Percentiles rank a stretch among this genome's conserved stretches.
These are phyloP conservation scores for Onychomys arenicola DNA, from an alignment of 2,797 vertebrate genomes.

Conservation along the genomic window DNA sequence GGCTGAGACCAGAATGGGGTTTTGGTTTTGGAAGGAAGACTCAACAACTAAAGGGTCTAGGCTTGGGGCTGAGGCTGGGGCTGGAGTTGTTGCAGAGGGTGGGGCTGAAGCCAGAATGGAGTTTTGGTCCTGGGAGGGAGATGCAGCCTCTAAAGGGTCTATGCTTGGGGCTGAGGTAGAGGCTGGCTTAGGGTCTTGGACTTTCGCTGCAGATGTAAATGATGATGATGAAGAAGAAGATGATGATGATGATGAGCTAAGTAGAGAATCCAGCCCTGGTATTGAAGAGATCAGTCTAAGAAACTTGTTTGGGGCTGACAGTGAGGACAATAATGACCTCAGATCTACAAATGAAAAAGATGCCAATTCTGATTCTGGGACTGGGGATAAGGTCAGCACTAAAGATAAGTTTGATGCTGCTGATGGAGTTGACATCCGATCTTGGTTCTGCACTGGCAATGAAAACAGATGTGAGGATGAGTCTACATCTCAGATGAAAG, in stretches of 20 bases:
- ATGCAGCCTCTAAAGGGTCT: conserved; percentile 13
- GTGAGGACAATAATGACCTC: conserved; percentile 59
- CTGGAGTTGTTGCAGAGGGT: neutral
- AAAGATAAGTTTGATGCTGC: conserved; percentile 59
- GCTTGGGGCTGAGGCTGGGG: neutral
- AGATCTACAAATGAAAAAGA: conserved; percentile 60
- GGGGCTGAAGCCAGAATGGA: conserved; percentile 21
- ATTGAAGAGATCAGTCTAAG: conserved; percentile 82
- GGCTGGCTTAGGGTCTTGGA: conserved; percentile 48
- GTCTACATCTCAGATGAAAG: conserved; percentile 54
- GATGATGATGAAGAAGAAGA: conserved; percentile 53
- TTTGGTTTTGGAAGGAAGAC: conserved; percentile 2
- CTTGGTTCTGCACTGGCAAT: conserved; percentile 67
- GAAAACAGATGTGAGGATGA: conserved; percentile 67
- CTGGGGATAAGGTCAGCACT: conserved; percentile 12
- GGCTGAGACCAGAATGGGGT: neutral
- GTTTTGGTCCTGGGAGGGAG: conserved; percentile 69
- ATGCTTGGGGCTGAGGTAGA: conserved; percentile 30
- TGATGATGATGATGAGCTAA: conserved; percentile 69
- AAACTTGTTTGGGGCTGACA: conserved; percentile 80
- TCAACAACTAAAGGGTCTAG: neutral
- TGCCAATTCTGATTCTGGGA: conserved; percentile 36
- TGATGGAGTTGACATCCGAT: conserved; percentile 63
- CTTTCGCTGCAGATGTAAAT: conserved; percentile 55
- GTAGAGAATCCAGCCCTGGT: conserved; percentile 77